phyloP scores from a whole-genome alignment of 2,113 vertebrate genomes.

The Varanus komodoensis region DNA sequence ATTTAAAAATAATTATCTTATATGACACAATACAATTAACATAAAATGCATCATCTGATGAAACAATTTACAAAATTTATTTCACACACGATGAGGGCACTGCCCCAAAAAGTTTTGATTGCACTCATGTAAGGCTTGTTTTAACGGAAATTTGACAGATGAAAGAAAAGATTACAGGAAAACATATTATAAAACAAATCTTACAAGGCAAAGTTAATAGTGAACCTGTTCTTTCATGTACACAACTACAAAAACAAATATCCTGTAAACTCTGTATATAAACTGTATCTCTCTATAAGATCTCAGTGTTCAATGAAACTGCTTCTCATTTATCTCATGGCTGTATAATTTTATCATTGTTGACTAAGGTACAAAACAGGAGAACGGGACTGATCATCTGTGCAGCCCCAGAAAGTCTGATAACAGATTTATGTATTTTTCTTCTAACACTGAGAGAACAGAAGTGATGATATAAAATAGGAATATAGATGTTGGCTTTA shows the following conservation, averaged over 20 bases:
- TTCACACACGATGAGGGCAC: constrained; percentile 68
- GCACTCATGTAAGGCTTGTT: constrained; percentile 83
- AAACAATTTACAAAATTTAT: constrained; percentile 67
- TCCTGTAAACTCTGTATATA: constrained; percentile 88
- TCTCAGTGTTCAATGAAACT: constrained; percentile 88
- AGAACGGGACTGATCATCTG: constrained; percentile 86
- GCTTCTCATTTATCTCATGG: constrained; percentile 91
- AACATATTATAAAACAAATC: constrained; percentile 77
- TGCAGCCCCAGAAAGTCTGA: constrained; percentile 79
- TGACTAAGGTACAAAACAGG: constrained; percentile 88
- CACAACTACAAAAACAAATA: constrained; percentile 94
- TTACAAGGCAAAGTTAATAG: constrained; percentile 80
- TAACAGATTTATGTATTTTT: constrained; percentile 74
- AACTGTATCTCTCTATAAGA: constrained; percentile 87
- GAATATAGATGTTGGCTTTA: constrained; percentile 51
- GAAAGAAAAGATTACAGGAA: constrained; percentile 81
- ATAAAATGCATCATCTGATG: constrained; percentile 55
- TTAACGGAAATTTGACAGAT: constrained; percentile 92
- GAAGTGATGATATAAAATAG: constrained; percentile 60
- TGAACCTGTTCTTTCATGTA: constrained; percentile 82
- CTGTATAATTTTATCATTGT: constrained; percentile 93
- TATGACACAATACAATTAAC: constrained; percentile 63
- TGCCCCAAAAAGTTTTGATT: constrained; percentile 80
- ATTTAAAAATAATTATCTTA: constrained; percentile 53
- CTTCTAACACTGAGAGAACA: constrained; percentile 58